Percentiles rank a stretch among this genome's conserved stretches.
Conservation (phyloP, 2,113 vertebrate species). For the Podilymbus podiceps region DNA sequence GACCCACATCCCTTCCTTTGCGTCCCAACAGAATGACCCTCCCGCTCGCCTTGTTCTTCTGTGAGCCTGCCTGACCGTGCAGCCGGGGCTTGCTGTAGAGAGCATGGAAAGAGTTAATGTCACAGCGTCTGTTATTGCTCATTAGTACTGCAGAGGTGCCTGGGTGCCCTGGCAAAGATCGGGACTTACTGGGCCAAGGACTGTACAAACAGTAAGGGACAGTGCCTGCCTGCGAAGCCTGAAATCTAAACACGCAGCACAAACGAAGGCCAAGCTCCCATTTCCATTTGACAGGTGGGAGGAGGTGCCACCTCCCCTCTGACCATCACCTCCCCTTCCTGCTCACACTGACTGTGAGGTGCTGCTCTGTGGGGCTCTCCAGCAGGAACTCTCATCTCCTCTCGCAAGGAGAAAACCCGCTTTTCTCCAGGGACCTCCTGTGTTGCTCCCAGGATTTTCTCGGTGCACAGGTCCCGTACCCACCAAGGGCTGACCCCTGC, state of each 20-base stretch:
- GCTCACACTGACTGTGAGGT: rapidly evolving
- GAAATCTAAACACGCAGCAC: not conserved
- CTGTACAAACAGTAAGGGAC: constrained; percentile 1
- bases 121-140: not conserved
- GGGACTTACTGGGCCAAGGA: not conserved
- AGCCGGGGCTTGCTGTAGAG: not conserved
- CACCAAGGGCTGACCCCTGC: not conserved
- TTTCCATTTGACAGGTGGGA: not conserved
- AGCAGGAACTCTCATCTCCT: not conserved
- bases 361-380: not conserved
- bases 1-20: not conserved
- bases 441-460: not conserved
- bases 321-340: not conserved
- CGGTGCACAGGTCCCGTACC: not conserved
- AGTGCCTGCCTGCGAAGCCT: not conserved
- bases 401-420: not conserved
- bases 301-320: not conserved
- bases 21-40: not conserved
- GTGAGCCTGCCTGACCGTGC: not conserved
- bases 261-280: not conserved
- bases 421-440: not conserved
- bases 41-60: not conserved
- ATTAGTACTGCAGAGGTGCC: not conserved
- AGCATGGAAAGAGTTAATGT: not conserved
- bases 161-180: not conserved